Conservation (phyloP, 2,888 invertebrate genomes). For the Plebejus anna region DNA sequence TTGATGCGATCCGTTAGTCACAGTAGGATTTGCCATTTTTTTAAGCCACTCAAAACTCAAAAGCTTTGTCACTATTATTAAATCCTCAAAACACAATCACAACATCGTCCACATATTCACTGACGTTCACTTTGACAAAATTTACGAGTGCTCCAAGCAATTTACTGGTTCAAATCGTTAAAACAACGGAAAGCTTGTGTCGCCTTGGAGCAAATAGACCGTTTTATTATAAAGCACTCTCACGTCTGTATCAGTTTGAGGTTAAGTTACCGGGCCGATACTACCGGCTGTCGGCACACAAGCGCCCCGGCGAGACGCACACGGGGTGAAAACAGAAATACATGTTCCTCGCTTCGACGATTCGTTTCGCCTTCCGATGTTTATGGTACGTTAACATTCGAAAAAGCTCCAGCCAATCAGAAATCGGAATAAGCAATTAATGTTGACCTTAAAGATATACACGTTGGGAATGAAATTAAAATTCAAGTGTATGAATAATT, state of each 20-base stretch:
- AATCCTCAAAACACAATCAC: conserved; percentile 35
- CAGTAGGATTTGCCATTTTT: conserved; percentile 65
- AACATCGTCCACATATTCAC: conserved; percentile 30
- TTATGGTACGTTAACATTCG: conserved; percentile 1
- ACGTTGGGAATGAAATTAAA: not conserved
- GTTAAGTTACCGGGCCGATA: conserved; percentile 72
- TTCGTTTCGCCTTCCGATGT: conserved; percentile 15
- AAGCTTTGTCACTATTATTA: conserved; percentile 33
- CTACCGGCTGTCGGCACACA: conserved; percentile 67
- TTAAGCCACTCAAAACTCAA: conserved; percentile 39
- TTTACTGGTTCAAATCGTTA: not conserved
- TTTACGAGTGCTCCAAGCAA: not conserved
- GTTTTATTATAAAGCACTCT: conserved; percentile 70
- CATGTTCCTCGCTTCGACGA: conserved; percentile 35
- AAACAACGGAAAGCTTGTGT: conserved; percentile 28
- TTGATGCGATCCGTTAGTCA: conserved; percentile 55
- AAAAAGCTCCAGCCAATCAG: not conserved
- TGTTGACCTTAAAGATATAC: not conserved
- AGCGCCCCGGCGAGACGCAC: conserved; percentile 55
- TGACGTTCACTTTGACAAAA: not conserved
- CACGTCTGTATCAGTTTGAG: conserved; percentile 78
- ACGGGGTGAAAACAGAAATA: conserved; percentile 53
- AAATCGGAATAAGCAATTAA: not conserved
- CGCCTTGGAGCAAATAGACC: conserved; percentile 51
- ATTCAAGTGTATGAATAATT: conserved; percentile 6